Conservation (phyloP, 2,888 invertebrate genomes). For the Zhuqinia jingwanae region DNA sequence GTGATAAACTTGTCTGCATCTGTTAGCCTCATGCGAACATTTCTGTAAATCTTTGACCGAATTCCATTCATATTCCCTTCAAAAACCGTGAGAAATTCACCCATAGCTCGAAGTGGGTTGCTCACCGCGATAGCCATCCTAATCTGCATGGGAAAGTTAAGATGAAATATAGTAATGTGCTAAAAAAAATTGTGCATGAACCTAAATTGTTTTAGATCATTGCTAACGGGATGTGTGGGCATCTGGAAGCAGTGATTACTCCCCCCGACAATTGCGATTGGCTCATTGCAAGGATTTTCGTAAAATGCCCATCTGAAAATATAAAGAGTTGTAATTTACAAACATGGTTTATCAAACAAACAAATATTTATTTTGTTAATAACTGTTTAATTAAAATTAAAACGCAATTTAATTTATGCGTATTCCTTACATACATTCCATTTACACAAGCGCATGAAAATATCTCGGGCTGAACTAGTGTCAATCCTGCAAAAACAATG, state of each 20-base stretch:
- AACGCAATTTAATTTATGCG: background rate
- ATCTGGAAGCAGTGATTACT: conserved; percentile 67
- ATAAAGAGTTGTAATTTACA: too few relatives aligned
- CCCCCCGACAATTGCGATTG: conserved; percentile 63
- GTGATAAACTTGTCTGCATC: conserved; percentile 39
- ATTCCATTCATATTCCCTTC: conserved; percentile 58
- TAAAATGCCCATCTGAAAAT: conserved; percentile 71
- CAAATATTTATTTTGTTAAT: too few relatives aligned
- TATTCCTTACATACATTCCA: conserved; percentile 62
- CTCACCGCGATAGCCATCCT: conserved; percentile 41
- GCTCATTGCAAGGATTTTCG: conserved; percentile 50
- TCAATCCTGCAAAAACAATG: conserved; percentile 14
- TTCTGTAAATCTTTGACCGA: conserved; percentile 63
- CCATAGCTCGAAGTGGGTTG: conserved; percentile 60
- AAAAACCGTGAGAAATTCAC: conserved; percentile 58
- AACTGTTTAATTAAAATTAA: background rate
- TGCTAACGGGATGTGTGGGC: conserved; percentile 53
- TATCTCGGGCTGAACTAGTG: conserved; percentile 44
- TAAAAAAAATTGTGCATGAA: background rate
- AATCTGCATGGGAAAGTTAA: conserved; percentile 44
- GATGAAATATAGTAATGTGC: background rate
- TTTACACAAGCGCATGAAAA: conserved; percentile 71
- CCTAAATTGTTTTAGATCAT: background rate
- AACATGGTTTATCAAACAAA: too few relatives aligned
- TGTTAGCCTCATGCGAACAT: conserved; percentile 36